Base-by-base conservation (phyloP, 2,888 invertebrate genomes). In the Hydriomena furcata region DNA sequence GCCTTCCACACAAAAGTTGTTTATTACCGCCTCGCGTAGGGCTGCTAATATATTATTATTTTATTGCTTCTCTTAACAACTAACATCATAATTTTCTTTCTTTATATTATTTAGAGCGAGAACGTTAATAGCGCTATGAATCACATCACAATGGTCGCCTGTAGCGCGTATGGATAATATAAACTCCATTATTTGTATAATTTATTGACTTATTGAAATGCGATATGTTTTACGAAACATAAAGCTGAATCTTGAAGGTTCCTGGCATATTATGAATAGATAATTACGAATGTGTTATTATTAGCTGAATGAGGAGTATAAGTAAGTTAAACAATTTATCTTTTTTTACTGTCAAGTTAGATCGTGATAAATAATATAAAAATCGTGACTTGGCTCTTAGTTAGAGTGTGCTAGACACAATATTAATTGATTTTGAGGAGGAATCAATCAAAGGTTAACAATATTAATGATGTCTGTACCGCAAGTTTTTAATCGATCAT, bases 1-100 rank as follows among this genome's bases (percentile, higher is more conserved):
- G 86, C 87, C 86, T 87, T 89, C 88, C 81, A 85, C 84, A 84
- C 87, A 84, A 85, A 86, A 82, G 80, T 88, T 84, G 86, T 90
- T 88, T 89, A 89, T 86, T 73, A 73, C 80, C 52, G 60, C 65
- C 69, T 63, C 71, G 66, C 66, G 61, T 78, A 87, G 89, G 89
- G 89, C 69, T 87, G 73, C 79, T 76, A 76, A 77, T 80, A 72
- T 76, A 78, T 76, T 79, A 77, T 73, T 72, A 77, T 79, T 82
- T 81, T 73, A 79, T 75, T 74, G 68, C 78, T 61, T 41, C 41
- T 54, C 71, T 64, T 54, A 60, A 71, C 73, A 74, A 73, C 69
- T 71, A 71, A 83, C 75, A 81, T 79, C 78, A 84, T 84, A 80
- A 84, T 83, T 59, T 61, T 54, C 61, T 82, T 81, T 77, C 71